Evolutionary conservation across 1,140 invertebrate genomes (phyloP).

Genomic region (Triops cancriformis): DNA sequence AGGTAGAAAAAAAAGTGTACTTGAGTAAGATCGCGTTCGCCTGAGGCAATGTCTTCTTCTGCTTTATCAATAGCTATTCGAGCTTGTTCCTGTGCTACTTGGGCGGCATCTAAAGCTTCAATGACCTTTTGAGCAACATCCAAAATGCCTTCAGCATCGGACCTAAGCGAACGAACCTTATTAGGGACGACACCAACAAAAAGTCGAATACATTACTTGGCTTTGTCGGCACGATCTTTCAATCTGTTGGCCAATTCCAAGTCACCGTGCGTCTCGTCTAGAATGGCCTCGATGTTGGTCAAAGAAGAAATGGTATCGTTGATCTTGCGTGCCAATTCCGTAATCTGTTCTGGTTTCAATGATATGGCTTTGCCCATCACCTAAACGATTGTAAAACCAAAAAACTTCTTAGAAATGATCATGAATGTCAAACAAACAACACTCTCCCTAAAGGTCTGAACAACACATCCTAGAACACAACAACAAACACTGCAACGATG

Average conservation of each 20-base stretch:
- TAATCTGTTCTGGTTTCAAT: slow-evolving; percentile 74
- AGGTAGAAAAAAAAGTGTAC: slow-evolving; percentile 36
- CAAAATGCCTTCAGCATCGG: slow-evolving; percentile 46
- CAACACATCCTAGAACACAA: no score
- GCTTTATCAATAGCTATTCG: slow-evolving; percentile 68
- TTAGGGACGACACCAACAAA: slow-evolving; percentile 3
- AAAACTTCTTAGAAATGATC: slow-evolving; percentile 9
- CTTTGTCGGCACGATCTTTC: slow-evolving; percentile 62
- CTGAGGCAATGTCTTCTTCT: slow-evolving; percentile 58
- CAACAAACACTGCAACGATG: no score
- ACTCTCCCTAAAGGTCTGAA: no score
- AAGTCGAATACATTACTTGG: slow-evolving; percentile 51
- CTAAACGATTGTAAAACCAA: slow-evolving; percentile 30
- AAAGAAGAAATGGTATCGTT: slow-evolving; percentile 73
- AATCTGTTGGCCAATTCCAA: slow-evolving; percentile 60
- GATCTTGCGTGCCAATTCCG: slow-evolving; percentile 68
- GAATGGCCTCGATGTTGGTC: slow-evolving; percentile 81
- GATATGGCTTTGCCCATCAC: slow-evolving; percentile 55
- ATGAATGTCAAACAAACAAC: no score
- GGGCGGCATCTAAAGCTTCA: slow-evolving; percentile 54
- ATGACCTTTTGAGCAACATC: slow-evolving; percentile 50
- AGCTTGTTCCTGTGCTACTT: slow-evolving; percentile 65
- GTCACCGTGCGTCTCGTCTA: slow-evolving; percentile 71
- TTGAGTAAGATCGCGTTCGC: slow-evolving; percentile 60
- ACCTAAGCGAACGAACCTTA: slow-evolving; percentile 35